A percentile compares a stretch with the other conserved stretches of the same genome.
Conservation (phyloP, 2,888 invertebrate genomes). For the Escarpia spicata region DNA sequence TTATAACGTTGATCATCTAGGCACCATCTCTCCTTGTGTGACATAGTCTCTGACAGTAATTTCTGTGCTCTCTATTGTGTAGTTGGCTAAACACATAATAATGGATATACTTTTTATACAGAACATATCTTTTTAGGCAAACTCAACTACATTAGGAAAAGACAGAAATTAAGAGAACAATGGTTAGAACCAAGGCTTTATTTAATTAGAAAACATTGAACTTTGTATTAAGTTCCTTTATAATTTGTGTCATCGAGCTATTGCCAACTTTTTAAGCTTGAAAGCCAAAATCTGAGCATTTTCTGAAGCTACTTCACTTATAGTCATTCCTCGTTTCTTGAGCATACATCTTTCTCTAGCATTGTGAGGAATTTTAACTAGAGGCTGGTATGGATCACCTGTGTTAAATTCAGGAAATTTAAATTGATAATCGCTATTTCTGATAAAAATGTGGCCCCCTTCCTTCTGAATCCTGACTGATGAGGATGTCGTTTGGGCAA, state of each 20-base stretch:
- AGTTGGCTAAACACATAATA: too few species aligned
- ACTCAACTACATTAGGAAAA: too few species aligned
- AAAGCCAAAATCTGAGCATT: not conserved
- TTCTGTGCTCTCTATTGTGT: too few species aligned
- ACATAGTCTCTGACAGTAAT: too few species aligned
- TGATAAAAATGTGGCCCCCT: not conserved
- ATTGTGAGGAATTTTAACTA: not conserved
- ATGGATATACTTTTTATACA: too few species aligned
- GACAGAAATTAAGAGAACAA: too few species aligned
- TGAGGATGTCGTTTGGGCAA: not conserved
- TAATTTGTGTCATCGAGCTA: not conserved
- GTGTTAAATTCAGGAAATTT: not conserved
- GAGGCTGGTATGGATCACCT: not conserved
- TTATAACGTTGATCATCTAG: too few species aligned
- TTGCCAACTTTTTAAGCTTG: not conserved
- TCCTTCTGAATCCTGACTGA: not conserved
- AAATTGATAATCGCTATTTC: not conserved
- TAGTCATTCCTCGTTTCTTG: not conserved
- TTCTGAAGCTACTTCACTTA: not conserved
- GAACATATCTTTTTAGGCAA: too few species aligned
- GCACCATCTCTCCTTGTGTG: too few species aligned
- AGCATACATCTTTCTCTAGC: not conserved
- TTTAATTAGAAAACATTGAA: too few species aligned
- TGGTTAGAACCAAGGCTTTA: too few species aligned
- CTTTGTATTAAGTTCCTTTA: not conserved